Base-by-base conservation (phyloP, 2,888 invertebrate species). In the Chrysodeixis includens region DNA sequence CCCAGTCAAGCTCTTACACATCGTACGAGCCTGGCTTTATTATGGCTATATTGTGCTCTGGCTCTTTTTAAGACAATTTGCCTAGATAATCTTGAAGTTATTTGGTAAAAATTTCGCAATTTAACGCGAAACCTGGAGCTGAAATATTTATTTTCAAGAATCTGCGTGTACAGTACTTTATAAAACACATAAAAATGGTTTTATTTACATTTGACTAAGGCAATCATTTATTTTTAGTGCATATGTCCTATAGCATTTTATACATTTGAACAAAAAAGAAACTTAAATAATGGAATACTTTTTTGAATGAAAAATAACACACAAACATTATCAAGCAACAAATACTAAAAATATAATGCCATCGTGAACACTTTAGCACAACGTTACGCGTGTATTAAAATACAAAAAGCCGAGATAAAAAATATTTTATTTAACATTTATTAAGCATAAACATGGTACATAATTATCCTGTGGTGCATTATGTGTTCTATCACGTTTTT, bases 1-100 rank as follows among this genome's bases (percentile, higher is more conserved):
- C 62, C 68, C 51, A 57, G 61, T 64, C 54, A 56, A 61, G 40
- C 69, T 77, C 83, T 76, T 82, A 80, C 83, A 82, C 75, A 70
- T 76, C 62, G 58, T 66, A 74, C 73, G 64, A 71, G 76, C 44
- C n/a, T 51, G n/a, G 40, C 54, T 73, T 78, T 73, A 80, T 73
- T 64, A 54, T 49, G 16, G 9, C 46, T 56, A 63, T 76, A 66
- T 66, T 61, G 51, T 59, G 59, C 65, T 64, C 57, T 18, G 40
- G 44, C 46, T 8, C 56, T 61, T 65, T 60, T 18, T 53, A 58
- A 62, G 56, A 10, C 18, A 44, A 61, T 54, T 62, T 40, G 12
- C 16, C n/a, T 44, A 51, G 51, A 59, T 59, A 51, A 62, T 56
- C 26, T 65, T 57, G n/a, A 40, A n/a, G n/a, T 0, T 4, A 40